Evolutionary conservation across 2,888 invertebrate species (phyloP), one percentile per base, ranked within the genome.

Genomic region (Volucella inanis): DNA sequence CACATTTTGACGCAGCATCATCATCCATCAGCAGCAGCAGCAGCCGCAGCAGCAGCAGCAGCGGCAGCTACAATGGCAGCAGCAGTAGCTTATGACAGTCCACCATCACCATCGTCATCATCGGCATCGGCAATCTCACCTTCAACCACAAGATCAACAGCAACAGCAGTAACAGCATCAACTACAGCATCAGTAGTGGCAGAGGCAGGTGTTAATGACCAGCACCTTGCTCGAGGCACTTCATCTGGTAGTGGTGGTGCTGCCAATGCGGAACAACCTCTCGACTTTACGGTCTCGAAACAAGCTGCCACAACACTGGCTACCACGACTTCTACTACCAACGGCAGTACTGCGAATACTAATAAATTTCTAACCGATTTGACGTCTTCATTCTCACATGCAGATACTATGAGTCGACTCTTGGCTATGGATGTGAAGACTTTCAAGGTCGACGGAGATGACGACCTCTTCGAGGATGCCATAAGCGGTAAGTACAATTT

Each of bases 191-290:
- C 62, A 14, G 22, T 31, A 82, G 79, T 87, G 84, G 84, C 78
- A 74, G 80, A 85, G 87, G 87, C 89, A 89, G 90, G 90, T 91
- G 92, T 89, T 91, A 92, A 91, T 91, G 90, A 89, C 89, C 90
- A 90, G 81, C 65, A 65, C 65, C 54, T 54, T 75, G 84, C 55
- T 80, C 57, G 74, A 71, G 81, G 81, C 80, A n/a, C 14, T 31
- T 31, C 6, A 31, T 31, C 31, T 31, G 31, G 6, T 31, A 6
- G 31, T 22, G 41, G 15, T 12, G 55, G 55, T 64, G 18, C 89
- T 87, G 88, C 88, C 88, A 88, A 89, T 80, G 54, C 54, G 62
- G 85, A 86, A 82, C 86, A 86, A 82, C 86, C 86, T 78, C 82
- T 89, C 89, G 88, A 88, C 87, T 89, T 87, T 83, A 82, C 80